Base-by-base conservation (phyloP, 1,140 invertebrate genomes). In the Trichoplusia ni region DNA sequence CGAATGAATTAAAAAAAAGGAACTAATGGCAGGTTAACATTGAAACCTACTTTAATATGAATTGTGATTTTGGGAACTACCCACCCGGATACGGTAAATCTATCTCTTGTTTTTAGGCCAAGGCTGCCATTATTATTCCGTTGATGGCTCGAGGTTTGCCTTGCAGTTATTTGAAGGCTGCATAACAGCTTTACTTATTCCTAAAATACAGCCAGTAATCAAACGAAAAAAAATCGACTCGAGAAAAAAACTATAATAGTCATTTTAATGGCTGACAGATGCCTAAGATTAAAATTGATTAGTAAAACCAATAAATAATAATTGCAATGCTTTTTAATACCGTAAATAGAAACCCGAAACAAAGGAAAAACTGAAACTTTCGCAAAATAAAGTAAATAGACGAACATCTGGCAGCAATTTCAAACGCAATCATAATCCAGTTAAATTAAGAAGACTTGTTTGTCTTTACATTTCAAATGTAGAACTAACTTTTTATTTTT, bases 331-430 rank as follows among this genome's bases (percentile, higher is more conserved):
- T 27, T 3, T 27, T 7, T 4, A 7, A 27, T 4, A 27, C 25
- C 7, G 3, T 27, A 27, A 6, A 11, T 5, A 9, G 1, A 18
- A 7, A 42, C 18, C 4, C 14, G 0, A 19, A 1, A 8, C 19
- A 38, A 25, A 54, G 16, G n/a, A n/a, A 27, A 25, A 54, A 54
- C 7, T 4, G 60, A 51, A 35, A 53, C 9, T 23, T 33, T 19
- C 42, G 27, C 14, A 58, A 53, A 66, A 63, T 47, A 69, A 63
- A 68, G 58, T 65, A 72, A 72, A 65, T 54, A 68, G 51, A 54
- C 51, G 40, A 64, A 63, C 71, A 73, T 73, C 67, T 73, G 71
- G 71, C 63, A 64, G 33, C 47, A 35, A 18, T n/a, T n/a, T 21
- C 37, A 23, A 42, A 16, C 11, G 11, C 47, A 21, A 21, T 40